These are phyloP conservation scores for Drosophila sp. DNA, from an alignment of 1,140 invertebrate species.

Conservation along the genomic window DNA sequence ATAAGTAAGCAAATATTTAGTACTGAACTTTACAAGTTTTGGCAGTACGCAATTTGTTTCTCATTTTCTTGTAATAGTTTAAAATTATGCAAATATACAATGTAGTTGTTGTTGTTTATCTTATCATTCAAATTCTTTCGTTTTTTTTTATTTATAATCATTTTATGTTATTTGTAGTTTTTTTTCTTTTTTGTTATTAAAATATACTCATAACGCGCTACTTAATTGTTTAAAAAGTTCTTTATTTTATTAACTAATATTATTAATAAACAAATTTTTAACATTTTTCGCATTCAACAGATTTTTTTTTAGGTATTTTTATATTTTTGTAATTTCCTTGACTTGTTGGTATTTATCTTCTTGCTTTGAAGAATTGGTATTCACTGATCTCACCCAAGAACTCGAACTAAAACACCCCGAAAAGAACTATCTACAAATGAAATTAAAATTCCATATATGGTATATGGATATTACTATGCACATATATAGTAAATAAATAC, in stretches of 20 bases:
- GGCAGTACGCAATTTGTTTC: conserved; percentile 78
- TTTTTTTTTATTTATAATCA: no score
- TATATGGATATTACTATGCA: conserved; percentile 15
- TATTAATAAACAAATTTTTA: conserved; percentile 78
- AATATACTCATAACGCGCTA: conserved; percentile 81
- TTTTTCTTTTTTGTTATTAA: conserved; percentile 52
- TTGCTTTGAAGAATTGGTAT: conserved; percentile 15
- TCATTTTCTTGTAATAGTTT: conserved; percentile 51
- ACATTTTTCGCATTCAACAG: conserved; percentile 59
- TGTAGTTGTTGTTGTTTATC: conserved; percentile 54
- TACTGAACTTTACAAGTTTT: conserved; percentile 84
- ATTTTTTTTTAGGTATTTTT: conserved; percentile 43
- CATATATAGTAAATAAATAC: conserved; percentile 46
- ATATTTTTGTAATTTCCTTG: conserved; percentile 11
- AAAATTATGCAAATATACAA: conserved; percentile 82
- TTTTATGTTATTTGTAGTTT: conserved; percentile 36
- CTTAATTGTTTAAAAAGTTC: conserved; percentile 80
- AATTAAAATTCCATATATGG: conserved; percentile 19
- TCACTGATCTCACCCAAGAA: conserved; percentile 22
- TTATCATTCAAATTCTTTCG: conserved; percentile 50
- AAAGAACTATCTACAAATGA: conserved; percentile 47
- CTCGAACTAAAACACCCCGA: conserved; percentile 35
- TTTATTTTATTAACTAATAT: conserved; percentile 74
- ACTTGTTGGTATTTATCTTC: conserved; percentile 8
- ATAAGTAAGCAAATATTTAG: conserved; percentile 70